These are phyloP conservation scores for Oreortyx pictus DNA, from an alignment of 2,797 vertebrate genomes.

Conservation along the genomic window DNA sequence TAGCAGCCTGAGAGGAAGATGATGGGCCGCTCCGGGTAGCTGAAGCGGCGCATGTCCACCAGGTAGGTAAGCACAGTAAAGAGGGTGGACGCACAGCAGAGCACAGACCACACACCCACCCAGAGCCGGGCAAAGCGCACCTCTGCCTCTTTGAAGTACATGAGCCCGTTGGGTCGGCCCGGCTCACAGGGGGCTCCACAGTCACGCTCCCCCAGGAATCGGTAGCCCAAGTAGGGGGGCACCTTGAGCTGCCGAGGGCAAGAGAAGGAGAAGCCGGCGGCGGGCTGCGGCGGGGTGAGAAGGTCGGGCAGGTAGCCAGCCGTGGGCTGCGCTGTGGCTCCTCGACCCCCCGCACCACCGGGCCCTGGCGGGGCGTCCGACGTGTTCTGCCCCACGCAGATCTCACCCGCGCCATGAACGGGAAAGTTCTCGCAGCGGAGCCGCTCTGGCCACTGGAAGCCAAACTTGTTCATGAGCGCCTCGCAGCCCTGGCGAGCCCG, in stretches of 20 bases:
- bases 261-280: conserved; percentile 83
- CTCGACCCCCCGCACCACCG: conserved; percentile 37
- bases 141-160: conserved; percentile 97
- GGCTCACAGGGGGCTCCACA: conserved; percentile 96
- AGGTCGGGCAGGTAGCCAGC: conserved; percentile 80
- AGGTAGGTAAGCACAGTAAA: conserved; percentile 92
- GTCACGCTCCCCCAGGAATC: conserved; percentile 93
- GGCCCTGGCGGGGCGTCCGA: conserved; percentile 83
- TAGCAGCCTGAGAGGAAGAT: conserved; percentile 94
- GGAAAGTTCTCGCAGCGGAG: conserved; percentile 95
- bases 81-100: conserved; percentile 90
- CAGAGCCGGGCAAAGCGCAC: conserved; percentile 94
- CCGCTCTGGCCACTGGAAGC: conserved; percentile 94
- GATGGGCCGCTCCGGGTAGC: conserved; percentile 92
- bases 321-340: conserved; percentile 83
- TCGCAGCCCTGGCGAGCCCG: conserved; percentile 93
- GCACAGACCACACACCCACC: conserved; percentile 95
- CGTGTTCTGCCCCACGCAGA: conserved; percentile 95
- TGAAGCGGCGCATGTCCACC: conserved; percentile 89
- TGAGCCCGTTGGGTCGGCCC: conserved; percentile 88
- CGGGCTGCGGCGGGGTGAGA: conserved; percentile 80
- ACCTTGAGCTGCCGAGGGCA: conserved; percentile 94
- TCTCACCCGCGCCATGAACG: conserved; percentile 89
- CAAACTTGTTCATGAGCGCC: conserved; percentile 97
- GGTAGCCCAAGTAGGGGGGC: conserved; percentile 92